phyloP scores from a whole-genome alignment of 2,797 vertebrate species.

The Lutra lutra region DNA sequence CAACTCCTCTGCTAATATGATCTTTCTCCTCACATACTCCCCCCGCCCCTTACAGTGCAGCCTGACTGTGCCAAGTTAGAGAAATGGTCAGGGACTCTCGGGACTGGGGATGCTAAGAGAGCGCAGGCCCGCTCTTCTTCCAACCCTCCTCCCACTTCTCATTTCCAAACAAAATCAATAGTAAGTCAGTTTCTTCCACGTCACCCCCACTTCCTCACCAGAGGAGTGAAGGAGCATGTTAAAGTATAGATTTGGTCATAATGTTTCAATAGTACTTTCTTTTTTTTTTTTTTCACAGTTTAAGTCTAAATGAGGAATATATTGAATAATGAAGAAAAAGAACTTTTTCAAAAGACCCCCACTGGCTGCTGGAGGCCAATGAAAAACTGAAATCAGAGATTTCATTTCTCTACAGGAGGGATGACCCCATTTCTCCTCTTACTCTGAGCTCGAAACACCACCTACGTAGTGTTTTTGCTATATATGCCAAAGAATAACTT shows the following conservation, averaged over 20 bases:
- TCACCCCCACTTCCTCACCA: not conserved
- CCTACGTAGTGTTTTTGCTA: not conserved
- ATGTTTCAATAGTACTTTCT: not conserved
- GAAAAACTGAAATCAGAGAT: conserved; percentile 37
- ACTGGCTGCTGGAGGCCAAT: not conserved
- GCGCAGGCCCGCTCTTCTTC: not conserved
- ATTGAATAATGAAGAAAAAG: conserved; percentile 7
- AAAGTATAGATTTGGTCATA: not conserved
- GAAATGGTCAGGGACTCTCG: not conserved
- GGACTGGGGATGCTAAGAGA: not conserved
- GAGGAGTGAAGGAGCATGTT: not conserved
- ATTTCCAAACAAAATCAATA: not conserved
- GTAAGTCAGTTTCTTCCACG: not conserved
- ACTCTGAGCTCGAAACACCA: conserved; percentile 41
- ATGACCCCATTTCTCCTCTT: conserved; percentile 19
- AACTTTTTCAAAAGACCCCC: not conserved
- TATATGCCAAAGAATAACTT: not conserved
- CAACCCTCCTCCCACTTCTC: not conserved
- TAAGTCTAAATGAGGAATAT: not conserved
- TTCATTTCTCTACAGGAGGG: conserved; percentile 12
- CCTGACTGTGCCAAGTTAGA: not conserved
- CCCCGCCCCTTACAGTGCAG: not conserved
- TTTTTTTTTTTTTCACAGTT: not conserved
- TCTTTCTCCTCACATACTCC: not conserved
- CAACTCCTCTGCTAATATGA: not conserved